A percentile compares a stretch with the other conserved stretches of the same genome.
phyloP scores from a whole-genome alignment of 2,888 invertebrate species.

The Ectemnius cavifrons region DNA sequence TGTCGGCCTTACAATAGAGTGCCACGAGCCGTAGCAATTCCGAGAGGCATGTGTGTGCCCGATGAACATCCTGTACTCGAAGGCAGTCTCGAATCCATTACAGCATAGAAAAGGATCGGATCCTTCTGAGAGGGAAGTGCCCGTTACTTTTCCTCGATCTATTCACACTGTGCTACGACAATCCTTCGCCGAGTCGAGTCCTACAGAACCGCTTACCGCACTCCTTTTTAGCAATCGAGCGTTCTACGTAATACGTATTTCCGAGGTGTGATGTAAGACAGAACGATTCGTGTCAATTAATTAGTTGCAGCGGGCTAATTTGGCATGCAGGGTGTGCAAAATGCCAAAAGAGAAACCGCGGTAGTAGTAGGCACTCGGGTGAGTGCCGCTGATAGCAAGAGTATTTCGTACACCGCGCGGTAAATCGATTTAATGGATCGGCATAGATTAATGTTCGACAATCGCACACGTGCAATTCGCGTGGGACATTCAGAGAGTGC shows the following conservation, averaged over 20 bases:
- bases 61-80: slow-evolving; percentile 50
- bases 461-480: slow-evolving; percentile 4
- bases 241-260: too few relatives aligned
- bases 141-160: slow-evolving; percentile 12
- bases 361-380: too few relatives aligned
- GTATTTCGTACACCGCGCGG: background rate
- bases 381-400: too few relatives aligned
- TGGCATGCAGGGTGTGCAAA: too few relatives aligned
- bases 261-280: too few relatives aligned
- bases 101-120: slow-evolving; percentile 46
- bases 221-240: too few relatives aligned
- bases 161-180: background rate
- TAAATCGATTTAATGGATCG: slow-evolving; percentile 36
- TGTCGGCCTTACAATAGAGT: slow-evolving; percentile 47
- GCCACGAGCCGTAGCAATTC: slow-evolving; percentile 30
- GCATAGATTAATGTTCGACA: slow-evolving; percentile 20
- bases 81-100: slow-evolving; percentile 56
- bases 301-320: too few relatives aligned
- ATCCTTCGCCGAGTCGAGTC: too few relatives aligned
- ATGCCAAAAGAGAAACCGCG: too few relatives aligned
- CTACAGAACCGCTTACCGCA: too few relatives aligned
- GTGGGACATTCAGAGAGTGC: slow-evolving; percentile 23
- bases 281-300: too few relatives aligned
- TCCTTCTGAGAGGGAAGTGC: slow-evolving; percentile 16
- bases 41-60: background rate